These are phyloP conservation scores for Calycopis cecrops DNA, from an alignment of 1,140 invertebrate species.

Conservation along the genomic window DNA sequence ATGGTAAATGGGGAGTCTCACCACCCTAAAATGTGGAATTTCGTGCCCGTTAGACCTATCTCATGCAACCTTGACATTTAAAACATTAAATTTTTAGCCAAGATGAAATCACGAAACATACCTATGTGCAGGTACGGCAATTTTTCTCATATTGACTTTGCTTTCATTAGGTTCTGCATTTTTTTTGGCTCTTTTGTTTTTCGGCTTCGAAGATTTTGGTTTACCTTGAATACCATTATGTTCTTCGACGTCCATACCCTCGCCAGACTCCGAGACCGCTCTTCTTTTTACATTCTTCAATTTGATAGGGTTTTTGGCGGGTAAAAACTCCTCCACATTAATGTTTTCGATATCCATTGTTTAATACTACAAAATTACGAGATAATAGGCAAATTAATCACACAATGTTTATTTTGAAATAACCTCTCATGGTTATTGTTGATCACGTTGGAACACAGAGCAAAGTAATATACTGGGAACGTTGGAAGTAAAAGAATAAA, in stretches of 20 bases:
- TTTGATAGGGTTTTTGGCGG: constrained; percentile 67
- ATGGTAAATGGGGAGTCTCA: too few relatives aligned
- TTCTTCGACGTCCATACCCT: constrained; percentile 79
- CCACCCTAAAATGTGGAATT: too few relatives aligned
- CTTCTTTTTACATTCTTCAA: constrained; percentile 73
- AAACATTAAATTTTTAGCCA: too few relatives aligned
- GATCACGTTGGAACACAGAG: too few relatives aligned
- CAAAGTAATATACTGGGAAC: too few relatives aligned
- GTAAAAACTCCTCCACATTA: constrained; percentile 75
- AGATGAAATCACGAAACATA: constrained; percentile 31
- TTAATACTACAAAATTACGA: neutral
- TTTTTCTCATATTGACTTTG: constrained; percentile 78
- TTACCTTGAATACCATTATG: constrained; percentile 80
- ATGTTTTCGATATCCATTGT: constrained; percentile 72
- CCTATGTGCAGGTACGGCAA: constrained; percentile 78
- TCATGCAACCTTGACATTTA: too few relatives aligned
- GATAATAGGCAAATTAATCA: neutral
- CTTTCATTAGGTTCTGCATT: constrained; percentile 74
- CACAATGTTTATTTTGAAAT: constrained; percentile 1
- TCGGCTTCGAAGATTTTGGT: constrained; percentile 57
- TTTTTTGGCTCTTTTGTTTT: constrained; percentile 74
- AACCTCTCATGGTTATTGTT: neutral
- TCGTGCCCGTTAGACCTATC: too few relatives aligned
- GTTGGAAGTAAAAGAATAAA: too few relatives aligned
- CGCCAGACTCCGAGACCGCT: constrained; percentile 62